These are phyloP conservation scores for Sebastes hubbsi DNA, from an alignment of 2,797 vertebrate genomes.

Conservation along the genomic window DNA sequence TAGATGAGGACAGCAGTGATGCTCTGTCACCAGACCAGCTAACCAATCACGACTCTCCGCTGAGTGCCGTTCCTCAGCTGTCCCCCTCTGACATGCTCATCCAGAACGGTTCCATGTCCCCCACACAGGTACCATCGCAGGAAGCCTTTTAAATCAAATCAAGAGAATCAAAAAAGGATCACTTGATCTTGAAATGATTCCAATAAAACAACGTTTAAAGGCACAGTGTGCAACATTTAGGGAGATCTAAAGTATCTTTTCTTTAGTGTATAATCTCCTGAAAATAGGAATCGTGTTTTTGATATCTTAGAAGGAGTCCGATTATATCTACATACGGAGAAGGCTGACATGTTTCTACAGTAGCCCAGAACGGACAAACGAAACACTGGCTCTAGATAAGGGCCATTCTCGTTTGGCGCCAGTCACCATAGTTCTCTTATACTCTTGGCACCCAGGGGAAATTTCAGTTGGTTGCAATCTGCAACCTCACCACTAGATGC, in stretches of 20 bases:
- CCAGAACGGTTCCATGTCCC: constrained; percentile 73
- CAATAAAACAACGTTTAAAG: not conserved
- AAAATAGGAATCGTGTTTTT: not conserved
- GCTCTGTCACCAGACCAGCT: constrained; percentile 95
- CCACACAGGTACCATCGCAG: constrained; percentile 72
- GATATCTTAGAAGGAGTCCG: not conserved
- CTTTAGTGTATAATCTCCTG: not conserved
- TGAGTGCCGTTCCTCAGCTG: constrained; percentile 83
- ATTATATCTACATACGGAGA: not conserved
- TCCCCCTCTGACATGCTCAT: constrained; percentile 84
- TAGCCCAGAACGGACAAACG: not conserved
- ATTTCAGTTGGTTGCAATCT: not conserved
- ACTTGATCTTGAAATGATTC: not conserved
- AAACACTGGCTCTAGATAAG: not conserved
- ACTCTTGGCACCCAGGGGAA: not conserved
- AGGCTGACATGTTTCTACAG: not conserved
- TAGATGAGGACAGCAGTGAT: constrained; percentile 98
- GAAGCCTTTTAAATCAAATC: not conserved
- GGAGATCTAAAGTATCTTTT: not conserved
- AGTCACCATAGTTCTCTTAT: not conserved
- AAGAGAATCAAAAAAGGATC: not conserved
- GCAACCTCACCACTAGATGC: not conserved
- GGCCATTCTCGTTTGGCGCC: too few species aligned
- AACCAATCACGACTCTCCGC: constrained; percentile 93
- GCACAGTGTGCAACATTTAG: not conserved